Conservation (phyloP, 2,797 vertebrate genomes). For the Sciurus vulgaris region DNA sequence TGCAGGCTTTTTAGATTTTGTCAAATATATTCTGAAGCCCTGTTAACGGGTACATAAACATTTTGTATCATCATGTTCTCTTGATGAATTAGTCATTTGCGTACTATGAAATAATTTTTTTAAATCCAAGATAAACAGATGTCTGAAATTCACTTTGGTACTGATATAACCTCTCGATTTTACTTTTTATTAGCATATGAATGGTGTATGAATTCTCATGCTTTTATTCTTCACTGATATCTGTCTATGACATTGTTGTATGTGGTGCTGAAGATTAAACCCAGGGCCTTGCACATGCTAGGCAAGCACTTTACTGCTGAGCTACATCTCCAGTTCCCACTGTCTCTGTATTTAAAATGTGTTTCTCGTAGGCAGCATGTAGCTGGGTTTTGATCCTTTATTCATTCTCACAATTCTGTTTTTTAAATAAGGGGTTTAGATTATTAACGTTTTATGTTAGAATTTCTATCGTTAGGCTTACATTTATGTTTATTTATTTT, state of each 20-base stretch:
- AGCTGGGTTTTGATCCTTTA: background rate
- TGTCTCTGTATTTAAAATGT: background rate
- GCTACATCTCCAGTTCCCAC: too few relatives aligned
- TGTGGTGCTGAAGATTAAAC: too few relatives aligned
- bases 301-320: too few relatives aligned
- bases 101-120: background rate
- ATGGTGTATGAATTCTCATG: background rate
- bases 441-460: background rate
- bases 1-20: background rate
- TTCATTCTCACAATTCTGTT: background rate
- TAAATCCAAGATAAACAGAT: background rate
- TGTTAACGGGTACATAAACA: background rate
- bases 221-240: background rate
- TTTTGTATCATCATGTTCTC: background rate
- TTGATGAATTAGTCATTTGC: background rate
- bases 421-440: background rate
- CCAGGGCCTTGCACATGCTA: too few relatives aligned
- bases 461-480: background rate
- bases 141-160: background rate
- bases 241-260: background rate
- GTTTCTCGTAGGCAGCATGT: too few relatives aligned
- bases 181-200: constrained; percentile 4
- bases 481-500: background rate
- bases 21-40: background rate
- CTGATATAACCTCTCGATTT: background rate